Base-by-base conservation (phyloP, 2,888 invertebrate genomes). In the Yponomeuta sedellus region DNA sequence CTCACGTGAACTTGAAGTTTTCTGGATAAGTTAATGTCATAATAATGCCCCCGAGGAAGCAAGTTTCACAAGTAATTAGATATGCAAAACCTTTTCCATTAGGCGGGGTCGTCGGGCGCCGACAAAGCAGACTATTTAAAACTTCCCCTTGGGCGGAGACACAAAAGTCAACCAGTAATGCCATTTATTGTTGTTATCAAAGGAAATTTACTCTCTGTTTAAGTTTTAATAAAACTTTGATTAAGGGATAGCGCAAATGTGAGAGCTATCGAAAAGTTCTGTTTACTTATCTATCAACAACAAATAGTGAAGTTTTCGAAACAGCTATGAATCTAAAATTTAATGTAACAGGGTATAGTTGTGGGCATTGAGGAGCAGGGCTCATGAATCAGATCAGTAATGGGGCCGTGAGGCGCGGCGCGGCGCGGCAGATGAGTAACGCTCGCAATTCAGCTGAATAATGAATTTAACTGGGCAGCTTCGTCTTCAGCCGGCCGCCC, bases 401-500 rank as follows among this genome's bases (percentile, higher is more conserved):
- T 72, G 72, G 74, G 66, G 70, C 70, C 67, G 71, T 70, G 68
- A 66, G 69, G 39, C 57, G 66, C 56, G 20, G 62, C 61, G 52
- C 61, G 20, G 62, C 56, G 56, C 61, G 61, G n/a, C 61, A 16
- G 61, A 78, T 79, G 78, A 81, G 77, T 78, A 79, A 78, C 77
- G 71, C 74, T 76, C 75, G 77, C 79, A 77, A 77, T 78, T 78
- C 73, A 69, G 71, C 70, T 81, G 79, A 82, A 83, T 82, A 81
- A 82, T 82, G 74, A 78, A 83, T 79, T 74, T 73, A 67, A 67
- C 64, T 64, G 61, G 44, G 64, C 52, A 22, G 64, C 64, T 64
- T 39, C 64, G 64, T 64, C 67, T 67, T 67, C 28, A 57, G 63
- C 44, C 44, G 16, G 3, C 44, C 44, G 44, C 44, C 44, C 44